These are phyloP conservation scores for Nomada fabriciana DNA, from an alignment of 2,888 invertebrate genomes.

Conservation along the genomic window DNA sequence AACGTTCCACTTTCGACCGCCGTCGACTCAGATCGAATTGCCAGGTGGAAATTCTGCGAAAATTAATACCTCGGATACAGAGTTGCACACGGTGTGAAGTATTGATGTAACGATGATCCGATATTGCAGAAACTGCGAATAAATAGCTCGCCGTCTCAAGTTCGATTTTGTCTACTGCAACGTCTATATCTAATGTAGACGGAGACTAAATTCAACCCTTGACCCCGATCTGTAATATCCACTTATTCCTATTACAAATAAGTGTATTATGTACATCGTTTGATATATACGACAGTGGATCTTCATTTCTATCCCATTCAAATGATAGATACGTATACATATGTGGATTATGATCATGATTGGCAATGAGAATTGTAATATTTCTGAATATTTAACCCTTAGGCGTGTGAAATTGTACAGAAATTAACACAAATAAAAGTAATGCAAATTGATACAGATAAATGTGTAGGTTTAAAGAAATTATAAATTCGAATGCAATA, in stretches of 20 bases:
- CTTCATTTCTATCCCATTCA: neutral
- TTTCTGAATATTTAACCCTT: too few species aligned
- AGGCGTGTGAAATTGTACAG: too few species aligned
- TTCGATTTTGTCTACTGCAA: constrained; percentile 45
- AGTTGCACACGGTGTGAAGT: constrained; percentile 22
- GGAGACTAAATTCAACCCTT: constrained; percentile 10
- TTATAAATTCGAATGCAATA: too few species aligned
- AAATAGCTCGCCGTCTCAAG: constrained; percentile 37
- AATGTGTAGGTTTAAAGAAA: too few species aligned
- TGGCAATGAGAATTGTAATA: too few species aligned
- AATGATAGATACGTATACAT: too few species aligned
- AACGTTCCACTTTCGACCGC: constrained; percentile 50
- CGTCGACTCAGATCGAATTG: constrained; percentile 56
- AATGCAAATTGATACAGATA: too few species aligned
- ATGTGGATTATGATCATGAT: too few species aligned
- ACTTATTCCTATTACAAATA: neutral
- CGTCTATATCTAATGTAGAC: neutral
- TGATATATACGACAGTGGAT: neutral
- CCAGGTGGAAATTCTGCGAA: constrained; percentile 50
- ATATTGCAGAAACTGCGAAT: constrained; percentile 42
- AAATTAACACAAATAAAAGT: too few species aligned
- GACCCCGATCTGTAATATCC: neutral
- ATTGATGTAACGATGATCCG: constrained; percentile 46
- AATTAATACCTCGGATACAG: constrained; percentile 52
- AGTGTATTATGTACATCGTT: neutral